Conservation (phyloP, 2,797 vertebrate species). For the Darevskia nairensis region DNA sequence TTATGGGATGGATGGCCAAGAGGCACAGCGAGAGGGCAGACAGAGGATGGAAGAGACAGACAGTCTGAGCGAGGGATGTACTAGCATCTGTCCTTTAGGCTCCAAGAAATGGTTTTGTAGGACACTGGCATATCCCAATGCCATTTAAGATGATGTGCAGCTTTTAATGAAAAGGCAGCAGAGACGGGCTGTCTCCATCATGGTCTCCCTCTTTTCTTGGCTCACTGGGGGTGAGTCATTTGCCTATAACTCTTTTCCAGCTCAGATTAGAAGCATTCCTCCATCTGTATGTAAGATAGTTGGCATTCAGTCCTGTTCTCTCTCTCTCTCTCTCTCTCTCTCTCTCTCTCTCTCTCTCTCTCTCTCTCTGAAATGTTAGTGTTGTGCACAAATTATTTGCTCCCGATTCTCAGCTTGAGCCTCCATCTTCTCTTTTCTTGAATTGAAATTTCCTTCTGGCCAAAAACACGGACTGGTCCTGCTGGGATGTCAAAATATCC, state of each 20-base stretch:
- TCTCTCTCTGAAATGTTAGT: slow-evolving; percentile 62
- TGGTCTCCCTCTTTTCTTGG: slow-evolving; percentile 44
- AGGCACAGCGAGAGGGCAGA: slow-evolving; percentile 58
- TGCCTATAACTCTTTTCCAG: slow-evolving; percentile 70
- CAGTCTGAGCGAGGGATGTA: slow-evolving; percentile 54
- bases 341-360: slow-evolving; percentile 60
- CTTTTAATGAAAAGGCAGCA: slow-evolving; percentile 71
- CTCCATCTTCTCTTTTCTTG: slow-evolving; percentile 57
- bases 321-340: slow-evolving; percentile 26
- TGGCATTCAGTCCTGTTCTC: slow-evolving; percentile 73
- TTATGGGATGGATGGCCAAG: slow-evolving; percentile 61
- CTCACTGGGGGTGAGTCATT: slow-evolving; percentile 47
- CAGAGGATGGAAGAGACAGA: slow-evolving; percentile 28
- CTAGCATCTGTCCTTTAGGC: slow-evolving; percentile 65
- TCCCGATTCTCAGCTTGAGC: slow-evolving; percentile 63
- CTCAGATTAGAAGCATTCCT: slow-evolving; percentile 67
- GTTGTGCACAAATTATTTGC: slow-evolving; percentile 69
- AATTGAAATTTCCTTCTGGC: slow-evolving; percentile 25
- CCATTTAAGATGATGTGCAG: slow-evolving; percentile 68
- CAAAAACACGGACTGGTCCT: fast-evolving
- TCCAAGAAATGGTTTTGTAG: slow-evolving; percentile 58
- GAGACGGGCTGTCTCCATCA: slow-evolving; percentile 71
- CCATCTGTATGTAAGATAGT: slow-evolving; percentile 70
- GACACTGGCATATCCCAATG: slow-evolving; percentile 54
- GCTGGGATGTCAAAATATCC: background rate